These are phyloP conservation scores for Heteromurus nitidus DNA, from an alignment of 2,888 invertebrate genomes.

Conservation along the genomic window DNA sequence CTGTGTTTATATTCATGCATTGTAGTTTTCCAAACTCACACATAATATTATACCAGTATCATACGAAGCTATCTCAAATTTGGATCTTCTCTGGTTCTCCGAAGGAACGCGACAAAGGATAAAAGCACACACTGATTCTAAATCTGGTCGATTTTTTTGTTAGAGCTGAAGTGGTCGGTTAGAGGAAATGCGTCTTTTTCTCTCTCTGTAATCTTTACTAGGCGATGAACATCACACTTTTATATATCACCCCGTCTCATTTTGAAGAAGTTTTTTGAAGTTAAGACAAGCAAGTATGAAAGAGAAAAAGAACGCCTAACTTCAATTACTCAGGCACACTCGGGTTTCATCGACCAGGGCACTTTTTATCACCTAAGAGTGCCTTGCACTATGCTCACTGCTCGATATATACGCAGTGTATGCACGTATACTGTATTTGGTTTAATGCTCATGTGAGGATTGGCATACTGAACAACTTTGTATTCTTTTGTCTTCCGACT, in stretches of 20 bases:
- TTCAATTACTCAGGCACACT: slow-evolving; percentile 65
- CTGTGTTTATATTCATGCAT: too few relatives aligned
- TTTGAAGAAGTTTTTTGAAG: slow-evolving; percentile 39
- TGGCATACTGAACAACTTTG: slow-evolving; percentile 1
- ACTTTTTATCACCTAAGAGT: slow-evolving; percentile 36
- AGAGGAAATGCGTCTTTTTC: slow-evolving; percentile 19
- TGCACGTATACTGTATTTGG: not conserved
- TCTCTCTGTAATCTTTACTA: slow-evolving; percentile 43
- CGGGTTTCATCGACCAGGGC: slow-evolving; percentile 13
- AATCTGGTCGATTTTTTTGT: not conserved
- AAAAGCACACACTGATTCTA: slow-evolving; percentile 41
- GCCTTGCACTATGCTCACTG: too few relatives aligned
- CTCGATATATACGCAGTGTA: too few relatives aligned
- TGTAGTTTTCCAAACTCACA: not conserved
- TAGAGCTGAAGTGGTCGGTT: slow-evolving; percentile 10
- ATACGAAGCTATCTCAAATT: not conserved
- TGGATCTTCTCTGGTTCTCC: not conserved
- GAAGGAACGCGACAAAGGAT: slow-evolving; percentile 53
- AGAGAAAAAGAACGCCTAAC: slow-evolving; percentile 55
- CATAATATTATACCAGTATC: not conserved
- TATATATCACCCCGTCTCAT: slow-evolving; percentile 40
- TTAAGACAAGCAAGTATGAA: slow-evolving; percentile 25
- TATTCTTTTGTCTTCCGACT: not conserved
- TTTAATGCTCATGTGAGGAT: not conserved
- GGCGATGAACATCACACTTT: slow-evolving; percentile 61